Base-by-base conservation (phyloP, 1,140 invertebrate genomes). In the Scaptomyza montana region DNA sequence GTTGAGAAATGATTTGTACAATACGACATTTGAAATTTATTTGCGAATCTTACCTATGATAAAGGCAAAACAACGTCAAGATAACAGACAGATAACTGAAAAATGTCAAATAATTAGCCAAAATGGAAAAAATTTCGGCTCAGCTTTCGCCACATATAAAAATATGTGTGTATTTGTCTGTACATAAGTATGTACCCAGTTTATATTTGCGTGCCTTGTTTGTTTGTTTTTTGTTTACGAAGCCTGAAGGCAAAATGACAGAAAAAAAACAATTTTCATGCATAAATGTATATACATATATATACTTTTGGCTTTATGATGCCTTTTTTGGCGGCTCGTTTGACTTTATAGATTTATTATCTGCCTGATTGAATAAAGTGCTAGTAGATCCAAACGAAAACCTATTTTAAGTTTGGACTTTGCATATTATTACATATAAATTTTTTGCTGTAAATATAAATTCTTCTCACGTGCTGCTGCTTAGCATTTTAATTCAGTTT, bases 21-120 rank as follows among this genome's bases (percentile, higher is more conserved):
- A 74, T 60, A 75, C 65, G 60, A 68, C 60, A 68, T 54, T 8
- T 12, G 30, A 67, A 61, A 82, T 82, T 78, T 79, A 73, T 84
- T 76, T 85, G 80, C 61, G 80, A 84, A 85, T 69, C 43, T 68
- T 53, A 5, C 8, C 21, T 28, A 25, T 28, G 16, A 50, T 41
- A 61, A 65, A 61, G 49, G 33, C 47, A 16, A 36, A 36, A 59
- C 51, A 46, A n/a, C 25, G 49, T 59, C 56, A 49, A 72, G 63
- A 76, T 82, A 82, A 75, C 30, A 25, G 41, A 43, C 43, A 68
- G 65, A 62, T 56, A 47, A 36, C 45, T 57, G 46, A 51, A 81
- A 36, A 70, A 72, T 76, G 49, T 56, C 25, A 78, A 75, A 80
- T 78, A 87, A 86, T 87, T 87, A 77, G 68, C 53, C 39, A 64